Evolutionary conservation across 1,140 invertebrate species (phyloP), one percentile per base, ranked within the genome.

Genomic region (Bilobella aurantiaca): DNA sequence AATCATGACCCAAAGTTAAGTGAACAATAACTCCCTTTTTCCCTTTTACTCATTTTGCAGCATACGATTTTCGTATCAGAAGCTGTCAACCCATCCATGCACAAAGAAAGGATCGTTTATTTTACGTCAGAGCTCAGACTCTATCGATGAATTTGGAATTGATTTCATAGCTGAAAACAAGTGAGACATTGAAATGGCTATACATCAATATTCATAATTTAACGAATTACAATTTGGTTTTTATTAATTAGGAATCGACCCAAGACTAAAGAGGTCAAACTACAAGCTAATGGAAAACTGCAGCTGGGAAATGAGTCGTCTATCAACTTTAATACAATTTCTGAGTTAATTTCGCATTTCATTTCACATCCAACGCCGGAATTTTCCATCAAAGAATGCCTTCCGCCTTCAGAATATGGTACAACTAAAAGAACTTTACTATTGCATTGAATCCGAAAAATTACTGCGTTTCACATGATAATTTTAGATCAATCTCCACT

Each of bases 371-470:
- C 81, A 16, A 79, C 83, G 49, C 78, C 77, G 32, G 73, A 77
- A 49, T 79, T 87, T 73, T 82, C 80, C 73, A 75, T 90, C 5
- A 79, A 82, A 37, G 86, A 89, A 75, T 90, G 89, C 73, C 81
- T 93, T 74, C 88, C 87, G 46, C 85, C 89, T 18, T 91, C 90
- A 1, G 88, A 91, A 81, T 90, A 89, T 80, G 90, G 87, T 90
- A 81, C 12, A 63, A 37, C 12, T n/a, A 18, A 42, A 28, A 31
- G 57, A 57, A 23, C 27, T 47, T 16, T 56, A 34, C 32, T 29
- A 30, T 56, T 47, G 23, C 34, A 18, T 56, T 62, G 25, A 37
- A 29, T 70, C 28, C 65, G 63, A 66, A 42, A 66, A 65, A 64
- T 74, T 69, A n/a, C n/a, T n/a, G n/a, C 74, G 28, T 59, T 59